Conservation (phyloP, 2,888 invertebrate genomes). For the Tanypteryx hageni region DNA sequence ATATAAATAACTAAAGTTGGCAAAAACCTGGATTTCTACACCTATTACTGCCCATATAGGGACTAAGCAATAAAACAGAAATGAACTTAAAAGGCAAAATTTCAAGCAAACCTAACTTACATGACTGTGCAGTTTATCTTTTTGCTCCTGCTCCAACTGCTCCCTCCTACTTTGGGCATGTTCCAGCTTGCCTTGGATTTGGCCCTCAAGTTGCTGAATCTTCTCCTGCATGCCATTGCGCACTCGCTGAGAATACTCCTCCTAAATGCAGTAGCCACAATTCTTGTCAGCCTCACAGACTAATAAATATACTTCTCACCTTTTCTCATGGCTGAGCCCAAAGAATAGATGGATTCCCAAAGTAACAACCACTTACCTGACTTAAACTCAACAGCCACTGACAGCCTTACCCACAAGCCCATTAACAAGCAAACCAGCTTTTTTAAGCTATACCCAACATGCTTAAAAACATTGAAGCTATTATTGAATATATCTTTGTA, state of each 20-base stretch:
- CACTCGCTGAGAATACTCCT: slow-evolving; percentile 85
- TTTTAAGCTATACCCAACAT: slow-evolving; percentile 33
- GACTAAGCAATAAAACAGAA: neutral
- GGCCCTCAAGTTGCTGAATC: slow-evolving; percentile 82
- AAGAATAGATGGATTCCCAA: slow-evolving; percentile 65
- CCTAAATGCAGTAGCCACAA: slow-evolving; percentile 75
- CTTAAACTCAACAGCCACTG: neutral
- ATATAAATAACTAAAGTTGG: slow-evolving; percentile 45
- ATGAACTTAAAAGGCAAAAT: too few species aligned
- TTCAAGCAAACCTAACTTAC: slow-evolving; percentile 77
- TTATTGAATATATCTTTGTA: neutral
- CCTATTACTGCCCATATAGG: neutral
- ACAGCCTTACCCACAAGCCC: slow-evolving; percentile 7
- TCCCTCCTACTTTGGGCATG: slow-evolving; percentile 85
- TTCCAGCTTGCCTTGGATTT: slow-evolving; percentile 84
- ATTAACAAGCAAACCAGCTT: neutral
- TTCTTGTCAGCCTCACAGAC: slow-evolving; percentile 26
- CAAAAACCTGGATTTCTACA: too few species aligned
- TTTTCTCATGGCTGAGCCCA: slow-evolving; percentile 48
- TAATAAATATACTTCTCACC: slow-evolving; percentile 22
- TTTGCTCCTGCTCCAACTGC: slow-evolving; percentile 85
- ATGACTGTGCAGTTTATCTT: slow-evolving; percentile 86
- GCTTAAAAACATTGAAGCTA: slow-evolving; percentile 28
- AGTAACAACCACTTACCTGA: slow-evolving; percentile 70
- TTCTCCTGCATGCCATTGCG: slow-evolving; percentile 82